A percentile compares a stretch with the other conserved stretches of the same genome.
phyloP scores from a whole-genome alignment of 2,888 invertebrate genomes.

The Pristionchus japonicus region DNA sequence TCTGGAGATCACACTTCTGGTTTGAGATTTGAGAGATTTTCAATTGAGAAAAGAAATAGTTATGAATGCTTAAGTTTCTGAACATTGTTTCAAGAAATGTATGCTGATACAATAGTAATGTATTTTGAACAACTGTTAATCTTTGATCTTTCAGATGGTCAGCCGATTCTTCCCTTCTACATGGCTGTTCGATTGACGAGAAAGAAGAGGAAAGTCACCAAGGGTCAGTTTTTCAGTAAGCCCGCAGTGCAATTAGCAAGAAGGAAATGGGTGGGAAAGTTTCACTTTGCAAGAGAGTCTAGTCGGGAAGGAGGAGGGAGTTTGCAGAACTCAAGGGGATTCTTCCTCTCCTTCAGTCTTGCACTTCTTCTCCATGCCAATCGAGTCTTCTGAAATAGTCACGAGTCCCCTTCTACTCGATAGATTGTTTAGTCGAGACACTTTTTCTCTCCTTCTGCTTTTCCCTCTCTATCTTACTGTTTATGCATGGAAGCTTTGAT shows the following conservation, averaged over 20 bases:
- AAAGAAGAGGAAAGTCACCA: slow-evolving; percentile 59
- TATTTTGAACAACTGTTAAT: neutral
- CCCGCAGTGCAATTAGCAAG: neutral
- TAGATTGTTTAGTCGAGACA: neutral
- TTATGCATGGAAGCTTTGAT: neutral
- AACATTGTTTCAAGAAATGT: neutral
- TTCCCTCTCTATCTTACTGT: neutral
- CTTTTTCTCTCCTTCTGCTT: neutral
- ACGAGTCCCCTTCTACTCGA: neutral
- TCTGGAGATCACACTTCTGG: slow-evolving; percentile 38
- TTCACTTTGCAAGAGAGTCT: neutral
- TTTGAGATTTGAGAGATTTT: neutral
- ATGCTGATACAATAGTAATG: neutral
- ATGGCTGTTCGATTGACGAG: slow-evolving; percentile 72
- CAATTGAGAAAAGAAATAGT: too few relatives aligned
- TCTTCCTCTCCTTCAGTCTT: neutral
- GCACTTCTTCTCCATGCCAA: neutral
- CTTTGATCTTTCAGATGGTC: slow-evolving; percentile 43
- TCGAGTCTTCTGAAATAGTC: neutral
- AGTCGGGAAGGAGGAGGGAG: too few relatives aligned
- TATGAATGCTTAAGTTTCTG: too few relatives aligned
- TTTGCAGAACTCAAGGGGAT: neutral
- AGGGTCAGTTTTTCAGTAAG: slow-evolving; percentile 50
- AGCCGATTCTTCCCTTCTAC: slow-evolving; percentile 70
- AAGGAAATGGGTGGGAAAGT: neutral